phyloP scores from a whole-genome alignment of 1,140 invertebrate species.

The Dinoponera quadriceps region DNA sequence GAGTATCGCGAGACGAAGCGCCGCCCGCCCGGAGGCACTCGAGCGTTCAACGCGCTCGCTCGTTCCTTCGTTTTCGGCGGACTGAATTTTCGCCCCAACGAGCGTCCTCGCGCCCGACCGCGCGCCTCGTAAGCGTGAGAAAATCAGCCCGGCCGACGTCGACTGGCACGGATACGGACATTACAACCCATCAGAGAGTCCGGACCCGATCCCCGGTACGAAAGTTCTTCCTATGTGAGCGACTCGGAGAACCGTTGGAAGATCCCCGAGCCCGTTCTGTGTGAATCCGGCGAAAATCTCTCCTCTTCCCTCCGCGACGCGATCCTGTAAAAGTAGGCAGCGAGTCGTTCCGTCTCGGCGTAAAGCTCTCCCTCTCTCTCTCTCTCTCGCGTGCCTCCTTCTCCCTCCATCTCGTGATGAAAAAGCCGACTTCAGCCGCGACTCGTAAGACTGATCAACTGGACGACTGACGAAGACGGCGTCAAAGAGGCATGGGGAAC shows the following conservation, averaged over 20 bases:
- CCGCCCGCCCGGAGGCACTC: neutral
- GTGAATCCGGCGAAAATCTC: neutral
- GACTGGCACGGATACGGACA: conserved; percentile 85
- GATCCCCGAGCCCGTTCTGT: neutral
- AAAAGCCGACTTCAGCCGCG: neutral
- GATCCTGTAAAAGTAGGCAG: too few species aligned
- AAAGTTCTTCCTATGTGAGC: conserved; percentile 56
- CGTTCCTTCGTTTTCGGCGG: conserved; percentile 8
- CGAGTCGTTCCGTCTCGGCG: too few species aligned
- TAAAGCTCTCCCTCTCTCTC: too few species aligned
- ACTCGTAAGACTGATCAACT: neutral
- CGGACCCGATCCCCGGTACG: conserved; percentile 61
- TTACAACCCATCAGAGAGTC: conserved; percentile 81
- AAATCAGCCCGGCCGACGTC: conserved; percentile 78
- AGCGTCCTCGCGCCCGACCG: conserved; percentile 18
- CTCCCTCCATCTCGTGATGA: neutral
- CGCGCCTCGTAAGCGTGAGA: conserved; percentile 79
- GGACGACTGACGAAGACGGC: conserved; percentile 11
- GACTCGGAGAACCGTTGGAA: neutral
- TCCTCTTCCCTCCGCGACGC: neutral
- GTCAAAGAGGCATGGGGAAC: conserved; percentile 10
- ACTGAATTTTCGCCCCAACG: conserved; percentile 8
- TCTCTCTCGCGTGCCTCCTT: neutral
- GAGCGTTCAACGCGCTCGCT: neutral
- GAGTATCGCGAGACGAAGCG: neutral